Evolutionary conservation across 2,113 vertebrate genomes (phyloP).

Genomic region (Hyla sarda): DNA sequence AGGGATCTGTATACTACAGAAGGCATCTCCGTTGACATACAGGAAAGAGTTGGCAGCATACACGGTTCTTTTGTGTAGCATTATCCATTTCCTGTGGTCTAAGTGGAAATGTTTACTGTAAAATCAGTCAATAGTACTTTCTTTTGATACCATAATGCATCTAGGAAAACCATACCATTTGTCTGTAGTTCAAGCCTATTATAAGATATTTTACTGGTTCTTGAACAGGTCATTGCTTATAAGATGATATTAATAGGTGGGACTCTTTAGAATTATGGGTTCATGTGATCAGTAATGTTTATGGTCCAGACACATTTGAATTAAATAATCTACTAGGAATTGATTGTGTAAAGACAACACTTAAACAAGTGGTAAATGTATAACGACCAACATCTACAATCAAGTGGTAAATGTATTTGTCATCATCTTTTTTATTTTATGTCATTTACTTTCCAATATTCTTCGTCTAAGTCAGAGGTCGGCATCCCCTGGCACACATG

Average conservation of each 20-base stretch:
- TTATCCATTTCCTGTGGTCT: slow-evolving; percentile 55
- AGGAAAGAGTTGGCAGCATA: slow-evolving; percentile 37
- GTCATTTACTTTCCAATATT: neutral
- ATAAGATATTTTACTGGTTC: slow-evolving; percentile 29
- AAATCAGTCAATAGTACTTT: slow-evolving; percentile 56
- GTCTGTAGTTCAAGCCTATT: slow-evolving; percentile 44
- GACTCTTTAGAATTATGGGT: neutral
- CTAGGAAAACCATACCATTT: slow-evolving; percentile 50
- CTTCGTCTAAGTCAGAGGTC: too few relatives aligned
- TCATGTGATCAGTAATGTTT: neutral
- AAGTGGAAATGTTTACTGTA: slow-evolving; percentile 59
- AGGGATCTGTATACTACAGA: slow-evolving; percentile 23
- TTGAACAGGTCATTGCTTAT: neutral
- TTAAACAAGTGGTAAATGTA: too few relatives aligned
- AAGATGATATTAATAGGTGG: neutral
- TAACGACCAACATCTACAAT: too few relatives aligned
- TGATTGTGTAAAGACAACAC: neutral
- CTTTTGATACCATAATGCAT: slow-evolving; percentile 56
- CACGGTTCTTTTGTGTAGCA: slow-evolving; percentile 41
- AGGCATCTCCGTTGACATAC: slow-evolving; percentile 29
- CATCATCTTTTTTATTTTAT: neutral
- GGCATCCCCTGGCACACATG: too few relatives aligned
- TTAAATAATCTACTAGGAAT: neutral
- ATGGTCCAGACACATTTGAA: neutral
- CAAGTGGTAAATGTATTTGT: too few relatives aligned